Evolutionary conservation across 1,140 invertebrate genomes (phyloP).

Genomic region (Micrasema longulum): DNA sequence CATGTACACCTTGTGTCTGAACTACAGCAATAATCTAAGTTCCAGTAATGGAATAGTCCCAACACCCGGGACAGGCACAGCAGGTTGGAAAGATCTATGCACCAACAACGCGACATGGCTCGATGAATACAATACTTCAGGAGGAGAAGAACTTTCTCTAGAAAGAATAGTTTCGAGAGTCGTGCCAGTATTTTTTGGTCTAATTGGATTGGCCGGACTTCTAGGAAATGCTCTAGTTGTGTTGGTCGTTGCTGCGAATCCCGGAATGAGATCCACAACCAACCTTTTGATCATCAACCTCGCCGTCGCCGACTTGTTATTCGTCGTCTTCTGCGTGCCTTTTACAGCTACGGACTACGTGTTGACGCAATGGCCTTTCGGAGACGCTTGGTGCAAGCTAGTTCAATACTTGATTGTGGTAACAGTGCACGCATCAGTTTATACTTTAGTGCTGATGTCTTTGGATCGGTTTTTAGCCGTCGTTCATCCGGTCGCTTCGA

Average conservation of each 20-base stretch:
- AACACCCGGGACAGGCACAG: not conserved
- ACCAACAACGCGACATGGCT: slow-evolving; percentile 47
- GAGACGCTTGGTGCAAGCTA: slow-evolving; percentile 90
- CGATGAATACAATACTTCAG: slow-evolving; percentile 55
- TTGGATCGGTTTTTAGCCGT: slow-evolving; percentile 95
- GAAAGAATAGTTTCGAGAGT: slow-evolving; percentile 76
- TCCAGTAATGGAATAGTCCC: not conserved
- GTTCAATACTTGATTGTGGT: slow-evolving; percentile 84
- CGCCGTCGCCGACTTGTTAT: slow-evolving; percentile 91
- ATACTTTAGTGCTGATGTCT: slow-evolving; percentile 95
- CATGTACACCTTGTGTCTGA: slow-evolving; percentile 12
- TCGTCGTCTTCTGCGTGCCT: slow-evolving; percentile 96
- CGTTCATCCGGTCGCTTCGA: slow-evolving; percentile 92
- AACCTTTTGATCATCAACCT: slow-evolving; percentile 92
- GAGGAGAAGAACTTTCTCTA: slow-evolving; percentile 66
- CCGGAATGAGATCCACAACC: slow-evolving; percentile 92
- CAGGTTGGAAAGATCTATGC: slow-evolving; percentile 48
- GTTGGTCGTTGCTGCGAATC: slow-evolving; percentile 86
- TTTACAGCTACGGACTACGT: slow-evolving; percentile 93
- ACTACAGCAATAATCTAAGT: slow-evolving; percentile 12
- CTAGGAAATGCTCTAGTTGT: slow-evolving; percentile 91
- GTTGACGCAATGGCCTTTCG: slow-evolving; percentile 90
- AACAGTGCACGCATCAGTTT: slow-evolving; percentile 93
- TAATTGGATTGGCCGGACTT: slow-evolving; percentile 88
- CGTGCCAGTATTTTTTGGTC: slow-evolving; percentile 88